A percentile compares a stretch with the other conserved stretches of the same genome.
Evolutionary conservation across 2,888 invertebrate species (phyloP).

Genomic region (Ferdinandea cuprea): DNA sequence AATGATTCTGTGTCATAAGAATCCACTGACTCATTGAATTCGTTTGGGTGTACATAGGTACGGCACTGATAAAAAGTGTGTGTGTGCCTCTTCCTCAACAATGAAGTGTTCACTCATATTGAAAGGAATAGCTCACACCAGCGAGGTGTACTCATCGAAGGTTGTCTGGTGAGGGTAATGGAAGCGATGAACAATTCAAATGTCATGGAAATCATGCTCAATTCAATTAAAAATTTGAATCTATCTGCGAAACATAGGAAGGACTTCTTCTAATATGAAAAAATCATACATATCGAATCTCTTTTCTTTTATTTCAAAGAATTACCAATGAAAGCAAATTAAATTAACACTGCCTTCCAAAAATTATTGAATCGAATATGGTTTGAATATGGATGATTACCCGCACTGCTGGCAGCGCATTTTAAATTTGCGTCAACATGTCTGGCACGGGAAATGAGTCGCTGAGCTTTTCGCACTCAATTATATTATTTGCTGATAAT

Average conservation of each 20-base stretch:
- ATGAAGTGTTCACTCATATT: constrained; percentile 13
- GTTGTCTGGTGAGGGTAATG: background rate
- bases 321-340: constrained; percentile 19
- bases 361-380: too few relatives aligned
- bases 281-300: too few relatives aligned
- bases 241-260: background rate
- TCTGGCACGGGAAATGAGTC: constrained; percentile 19
- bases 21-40: constrained; percentile 57
- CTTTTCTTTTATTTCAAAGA: constrained; percentile 11
- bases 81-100: constrained; percentile 18
- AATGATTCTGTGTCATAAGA: constrained; percentile 37
- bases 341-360: too few relatives aligned
- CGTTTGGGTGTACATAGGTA: constrained; percentile 5
- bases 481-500: constrained; percentile 46
- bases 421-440: constrained; percentile 6
- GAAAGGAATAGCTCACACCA: constrained; percentile 35
- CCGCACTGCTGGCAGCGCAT: background rate
- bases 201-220: constrained; percentile 30
- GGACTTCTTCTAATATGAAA: too few relatives aligned
- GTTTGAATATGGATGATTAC: too few relatives aligned
- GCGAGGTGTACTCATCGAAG: background rate
- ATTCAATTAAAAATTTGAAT: constrained; percentile 46
- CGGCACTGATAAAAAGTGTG: constrained; percentile 46
- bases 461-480: constrained; percentile 53
- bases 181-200: constrained; percentile 10